These are phyloP conservation scores for Vanessa tameamea DNA, from an alignment of 1,140 invertebrate species.

Conservation along the genomic window DNA sequence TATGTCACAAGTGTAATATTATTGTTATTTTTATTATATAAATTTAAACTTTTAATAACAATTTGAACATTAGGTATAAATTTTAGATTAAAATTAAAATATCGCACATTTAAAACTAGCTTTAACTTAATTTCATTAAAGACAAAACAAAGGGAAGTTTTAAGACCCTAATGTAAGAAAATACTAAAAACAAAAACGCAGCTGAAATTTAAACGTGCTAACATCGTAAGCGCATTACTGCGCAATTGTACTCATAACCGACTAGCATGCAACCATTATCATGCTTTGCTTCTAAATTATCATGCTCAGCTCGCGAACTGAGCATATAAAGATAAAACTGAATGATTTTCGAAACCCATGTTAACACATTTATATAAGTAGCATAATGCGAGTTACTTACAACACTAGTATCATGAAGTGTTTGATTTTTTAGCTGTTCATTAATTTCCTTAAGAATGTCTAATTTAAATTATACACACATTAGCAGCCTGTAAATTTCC, in stretches of 20 bases:
- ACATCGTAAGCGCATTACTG: conserved; percentile 7
- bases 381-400: too few relatives aligned
- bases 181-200: conserved; percentile 3
- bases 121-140: neutral
- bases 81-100: too few relatives aligned
- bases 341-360: conserved; percentile 11
- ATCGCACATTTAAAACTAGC: neutral
- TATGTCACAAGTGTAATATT: too few relatives aligned
- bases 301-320: conserved; percentile 18
- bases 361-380: neutral
- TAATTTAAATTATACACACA: too few relatives aligned
- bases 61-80: too few relatives aligned
- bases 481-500: too few relatives aligned
- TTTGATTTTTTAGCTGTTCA: too few relatives aligned
- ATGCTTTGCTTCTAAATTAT: conserved; percentile 20
- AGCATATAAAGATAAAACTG: conserved; percentile 33
- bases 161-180: neutral
- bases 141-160: neutral
- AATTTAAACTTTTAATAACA: too few relatives aligned
- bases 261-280: conserved; percentile 14
- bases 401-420: too few relatives aligned
- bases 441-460: too few relatives aligned
- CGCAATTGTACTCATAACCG: conserved; percentile 17
- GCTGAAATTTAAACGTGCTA: conserved; percentile 14
- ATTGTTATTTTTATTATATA: too few relatives aligned